Evolutionary conservation across 2,113 vertebrate species (phyloP), one percentile per base, ranked within the genome.

Genomic region (Cephalopterus ornatus): DNA sequence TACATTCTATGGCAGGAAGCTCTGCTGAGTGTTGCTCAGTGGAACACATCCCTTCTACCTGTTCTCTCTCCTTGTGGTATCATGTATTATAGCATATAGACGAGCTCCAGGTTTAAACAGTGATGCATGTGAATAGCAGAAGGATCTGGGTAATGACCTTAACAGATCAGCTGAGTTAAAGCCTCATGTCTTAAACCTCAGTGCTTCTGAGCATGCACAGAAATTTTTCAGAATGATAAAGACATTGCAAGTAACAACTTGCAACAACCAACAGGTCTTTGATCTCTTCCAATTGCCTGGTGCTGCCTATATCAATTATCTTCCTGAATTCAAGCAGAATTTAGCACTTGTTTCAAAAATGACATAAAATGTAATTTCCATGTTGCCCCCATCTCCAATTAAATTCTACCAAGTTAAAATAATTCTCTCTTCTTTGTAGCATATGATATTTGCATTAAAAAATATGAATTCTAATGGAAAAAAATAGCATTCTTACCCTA

Each of bases 1-100:
- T 52, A 27, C 32, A 18, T 11, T 19, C 59, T 47, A 30, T 3
- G 5, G 21, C n/a, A 85, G 42, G 21, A 50, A 63, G 26, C 23
- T 75, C 27, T 53, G 59, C 58, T 6, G 55, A 76, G 37, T 30
- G 32, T 30, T 63, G 22, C 27, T 56, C 27, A 22, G 33, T 11
- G 15, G 17, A 42, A 53, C 9, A 8, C 11, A 32, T 21, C 12
- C 14, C 22, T 39, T 39, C 46, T 14, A 32, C 56, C 33, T 41
- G 19, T 37, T 80, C 32, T 61, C 46, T 55, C 37, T 58, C 73
- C 46, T 39, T 2, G 0, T 18, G 11, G 23, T 19, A n/a, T 13
- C 39, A 23, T 7, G 16, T 19, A 28, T 18, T 59, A 19, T 1
- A 28, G 6, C 2, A 1, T 3, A 65, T 7, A 26, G 21, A 6